Evolutionary conservation across 2,888 invertebrate species (phyloP), one percentile per base, ranked within the genome.

Genomic region (Oxytorus armatus): DNA sequence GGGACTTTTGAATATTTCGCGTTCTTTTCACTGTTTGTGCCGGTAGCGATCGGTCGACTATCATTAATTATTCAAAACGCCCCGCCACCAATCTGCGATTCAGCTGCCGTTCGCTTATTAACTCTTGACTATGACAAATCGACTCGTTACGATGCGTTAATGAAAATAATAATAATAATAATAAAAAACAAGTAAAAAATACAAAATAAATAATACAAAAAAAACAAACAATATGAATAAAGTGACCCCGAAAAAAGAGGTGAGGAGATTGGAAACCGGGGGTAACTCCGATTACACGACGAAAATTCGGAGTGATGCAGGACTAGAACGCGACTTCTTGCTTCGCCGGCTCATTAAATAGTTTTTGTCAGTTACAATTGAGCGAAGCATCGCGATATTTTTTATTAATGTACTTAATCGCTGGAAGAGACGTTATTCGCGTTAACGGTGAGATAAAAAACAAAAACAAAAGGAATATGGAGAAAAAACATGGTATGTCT

Each of bases 401-500:
- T 88, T 86, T 87, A 80, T 77, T 55, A 88, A 89, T 87, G 89
- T 89, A 89, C 89, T 89, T 89, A 55, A 86, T 86, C 83, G 85
- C 85, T 84, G 81, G 51, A 74, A 69, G 73, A 23, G 73, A 66
- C 66, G 77, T 63, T 29, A 57, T 77, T 74, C 77, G 49, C 63
- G 63, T 57, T 57, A 3, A 47, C 16, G 47, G 53, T 33, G 69
- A 65, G 59, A 68, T 14, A 21, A 69, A 25, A 42, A 61, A 36
- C 7, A 14, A 57, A 70, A 29, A n/a, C 8, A 21, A 39, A 14
- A 39, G 23, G 49, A 63, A 42, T 29, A 16, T 5, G n/a, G 7
- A 14, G 33, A 25, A 18, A 63, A 23, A 7, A 55, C 11, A 2
- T 44, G 23, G n/a, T 8, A 66, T 16, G 21, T 16, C 23, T 16